phyloP scores from a whole-genome alignment of 1,140 invertebrate species.

The Bombyx mori region ASM3026992v2 NC_085117.1:13948001-13948500 shows the following conservation, averaged over 20 bases:
- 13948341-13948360: conserved; percentile 17
- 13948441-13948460: no score
- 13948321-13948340: conserved; percentile 26
- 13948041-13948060: conserved; percentile 47
- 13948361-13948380: no score
- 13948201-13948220: conserved; percentile 22
- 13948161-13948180: conserved; percentile 5
- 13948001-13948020: conserved; percentile 20
- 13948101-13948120: conserved; percentile 29
- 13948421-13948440: no score
- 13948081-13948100: conserved; percentile 58
- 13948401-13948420: no score
- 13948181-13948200: conserved; percentile 19
- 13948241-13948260: conserved; percentile 53
- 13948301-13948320: conserved; percentile 45
- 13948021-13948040: conserved; percentile 48
- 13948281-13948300: conserved; percentile 55
- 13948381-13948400: no score
- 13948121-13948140: conserved; percentile 17
- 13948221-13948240: conserved; percentile 31
- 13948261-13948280: conserved; percentile 59
- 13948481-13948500: no score
- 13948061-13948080: conserved; percentile 43
- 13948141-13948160: conserved; percentile 2
- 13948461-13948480: no score